A percentile compares a stretch with the other conserved stretches of the same genome.
phyloP scores from a whole-genome alignment of 2,888 invertebrate species.

The Oeneis ivallda region DNA sequence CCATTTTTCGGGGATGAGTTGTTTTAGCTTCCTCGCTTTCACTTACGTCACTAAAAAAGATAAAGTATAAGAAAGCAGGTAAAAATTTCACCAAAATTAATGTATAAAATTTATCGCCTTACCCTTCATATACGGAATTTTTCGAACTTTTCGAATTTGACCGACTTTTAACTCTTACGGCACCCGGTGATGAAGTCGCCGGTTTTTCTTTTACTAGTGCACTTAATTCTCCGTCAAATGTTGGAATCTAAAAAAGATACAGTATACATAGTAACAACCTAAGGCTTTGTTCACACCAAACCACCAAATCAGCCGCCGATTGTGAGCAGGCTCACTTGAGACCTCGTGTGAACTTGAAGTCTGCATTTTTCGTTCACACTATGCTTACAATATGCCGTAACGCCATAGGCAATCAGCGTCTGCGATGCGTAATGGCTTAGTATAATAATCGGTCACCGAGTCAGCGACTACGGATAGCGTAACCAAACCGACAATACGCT shows the following conservation, averaged over 20 bases:
- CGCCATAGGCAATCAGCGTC: too few relatives aligned
- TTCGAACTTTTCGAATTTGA: slow-evolving; percentile 67
- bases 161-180: slow-evolving; percentile 53
- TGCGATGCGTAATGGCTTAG: too few relatives aligned
- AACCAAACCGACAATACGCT: too few relatives aligned
- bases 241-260: slow-evolving; percentile 57
- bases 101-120: slow-evolving; percentile 29
- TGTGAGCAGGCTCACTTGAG: too few relatives aligned
- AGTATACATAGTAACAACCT: background rate
- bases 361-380: too few relatives aligned
- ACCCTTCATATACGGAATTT: slow-evolving; percentile 62
- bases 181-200: slow-evolving; percentile 45
- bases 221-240: slow-evolving; percentile 63
- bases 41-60: slow-evolving; percentile 56
- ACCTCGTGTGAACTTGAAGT: too few relatives aligned
- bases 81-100: background rate
- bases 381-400: too few relatives aligned
- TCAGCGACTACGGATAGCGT: too few relatives aligned
- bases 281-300: too few relatives aligned
- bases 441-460: too few relatives aligned
- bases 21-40: slow-evolving; percentile 56
- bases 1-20: slow-evolving; percentile 52
- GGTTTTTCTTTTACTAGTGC: slow-evolving; percentile 50
- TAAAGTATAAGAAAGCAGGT: background rate
- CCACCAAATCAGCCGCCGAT: too few relatives aligned